These are phyloP conservation scores for Agrochola lota DNA, from an alignment of 2,888 invertebrate species.

Conservation along the genomic window DNA sequence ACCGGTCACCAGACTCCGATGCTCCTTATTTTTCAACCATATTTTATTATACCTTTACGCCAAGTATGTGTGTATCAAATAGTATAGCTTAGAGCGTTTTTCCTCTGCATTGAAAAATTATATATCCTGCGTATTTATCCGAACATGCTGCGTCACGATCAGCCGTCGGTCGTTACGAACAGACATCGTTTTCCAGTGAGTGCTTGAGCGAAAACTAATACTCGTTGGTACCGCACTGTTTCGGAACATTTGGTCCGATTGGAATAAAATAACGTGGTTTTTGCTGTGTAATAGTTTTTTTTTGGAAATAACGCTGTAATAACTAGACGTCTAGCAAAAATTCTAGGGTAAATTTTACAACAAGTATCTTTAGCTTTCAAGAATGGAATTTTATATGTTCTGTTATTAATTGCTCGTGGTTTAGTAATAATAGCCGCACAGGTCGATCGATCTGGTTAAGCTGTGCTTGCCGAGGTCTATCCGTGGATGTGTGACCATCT, in stretches of 20 bases:
- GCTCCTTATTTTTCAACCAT: too few species aligned
- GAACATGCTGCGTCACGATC: constrained; percentile 32
- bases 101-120: too few species aligned
- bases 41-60: too few species aligned
- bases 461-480: too few species aligned
- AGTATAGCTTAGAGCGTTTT: too few species aligned
- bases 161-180: constrained; percentile 46
- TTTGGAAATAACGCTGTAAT: neutral
- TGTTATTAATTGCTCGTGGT: too few species aligned
- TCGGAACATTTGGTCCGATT: neutral
- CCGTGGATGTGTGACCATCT: too few species aligned
- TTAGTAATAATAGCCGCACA: too few species aligned
- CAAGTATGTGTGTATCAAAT: too few species aligned
- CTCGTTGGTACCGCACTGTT: neutral
- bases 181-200: constrained; percentile 39
- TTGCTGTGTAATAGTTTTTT: neutral
- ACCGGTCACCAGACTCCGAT: too few species aligned
- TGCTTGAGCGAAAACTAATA: constrained; percentile 38
- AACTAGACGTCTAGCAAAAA: neutral
- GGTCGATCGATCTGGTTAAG: too few species aligned
- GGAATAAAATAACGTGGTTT: neutral
- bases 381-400: too few species aligned
- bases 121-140: constrained; percentile 9
- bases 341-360: neutral
- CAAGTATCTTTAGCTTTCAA: neutral